These are phyloP conservation scores for Urocynchramus pylzowi DNA, from an alignment of 2,113 vertebrate species.

Conservation along the genomic window DNA sequence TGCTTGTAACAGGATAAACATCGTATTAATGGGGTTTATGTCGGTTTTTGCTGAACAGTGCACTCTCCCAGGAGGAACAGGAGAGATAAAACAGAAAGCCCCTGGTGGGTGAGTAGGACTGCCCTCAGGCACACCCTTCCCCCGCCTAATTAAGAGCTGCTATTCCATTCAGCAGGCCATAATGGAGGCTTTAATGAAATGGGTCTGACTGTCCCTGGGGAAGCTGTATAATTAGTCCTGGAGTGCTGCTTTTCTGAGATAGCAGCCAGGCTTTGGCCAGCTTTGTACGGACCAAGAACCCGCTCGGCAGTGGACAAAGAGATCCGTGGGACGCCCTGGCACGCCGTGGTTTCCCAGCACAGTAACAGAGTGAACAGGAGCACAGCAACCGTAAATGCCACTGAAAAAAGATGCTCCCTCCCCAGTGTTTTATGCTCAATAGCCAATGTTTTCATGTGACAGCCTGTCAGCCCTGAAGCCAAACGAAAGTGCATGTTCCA, in stretches of 20 bases:
- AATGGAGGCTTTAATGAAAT: slow-evolving; percentile 4
- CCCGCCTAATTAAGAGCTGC: neutral
- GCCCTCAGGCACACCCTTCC: neutral
- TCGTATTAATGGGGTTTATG: neutral
- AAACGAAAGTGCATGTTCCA: neutral
- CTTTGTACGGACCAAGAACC: neutral
- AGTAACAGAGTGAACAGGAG: neutral
- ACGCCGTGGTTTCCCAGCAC: neutral
- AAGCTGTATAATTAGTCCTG: neutral
- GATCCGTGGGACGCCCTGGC: neutral
- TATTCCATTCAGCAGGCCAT: neutral
- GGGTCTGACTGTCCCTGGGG: neutral
- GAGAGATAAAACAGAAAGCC: neutral
- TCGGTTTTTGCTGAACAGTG: neutral
- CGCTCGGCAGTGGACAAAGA: neutral
- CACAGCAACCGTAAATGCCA: neutral
- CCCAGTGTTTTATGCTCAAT: neutral
- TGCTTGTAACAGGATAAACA: neutral
- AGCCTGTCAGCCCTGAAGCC: neutral
- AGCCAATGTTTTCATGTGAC: neutral
- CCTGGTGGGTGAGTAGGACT: neutral
- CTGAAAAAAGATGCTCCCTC: neutral
- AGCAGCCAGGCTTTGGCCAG: neutral
- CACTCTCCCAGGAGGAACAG: neutral
- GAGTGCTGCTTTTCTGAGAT: slow-evolving; percentile 6